Conservation (phyloP, 2,113 vertebrate species). For the Chiloscyllium plagiosum region DNA sequence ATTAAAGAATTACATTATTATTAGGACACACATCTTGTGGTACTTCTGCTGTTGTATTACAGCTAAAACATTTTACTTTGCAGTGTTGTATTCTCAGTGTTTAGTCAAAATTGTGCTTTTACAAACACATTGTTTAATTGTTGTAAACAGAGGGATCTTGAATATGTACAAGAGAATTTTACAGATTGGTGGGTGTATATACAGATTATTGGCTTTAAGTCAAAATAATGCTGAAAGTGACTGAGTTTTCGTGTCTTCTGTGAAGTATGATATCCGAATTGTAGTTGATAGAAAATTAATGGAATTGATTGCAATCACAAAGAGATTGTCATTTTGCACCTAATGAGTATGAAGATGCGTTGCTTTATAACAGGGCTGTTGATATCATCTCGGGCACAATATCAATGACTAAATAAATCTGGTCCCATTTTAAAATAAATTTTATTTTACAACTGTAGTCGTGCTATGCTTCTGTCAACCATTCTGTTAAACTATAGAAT, state of each 20-base stretch:
- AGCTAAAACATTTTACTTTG: neutral
- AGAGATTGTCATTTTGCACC: neutral
- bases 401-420: neutral
- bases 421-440: neutral
- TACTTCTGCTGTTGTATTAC: neutral
- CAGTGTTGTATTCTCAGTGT: neutral
- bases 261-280: neutral
- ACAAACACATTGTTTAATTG: neutral
- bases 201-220: neutral
- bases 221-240: neutral
- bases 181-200: neutral
- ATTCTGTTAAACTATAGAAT: neutral
- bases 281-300: neutral
- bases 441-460: neutral
- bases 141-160: neutral
- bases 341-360: neutral
- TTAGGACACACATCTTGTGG: neutral
- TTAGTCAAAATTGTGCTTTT: neutral
- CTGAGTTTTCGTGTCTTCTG: neutral
- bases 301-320: neutral
- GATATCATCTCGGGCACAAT: neutral
- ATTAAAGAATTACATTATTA: too few species aligned
- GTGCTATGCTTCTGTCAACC: neutral
- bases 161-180: neutral
- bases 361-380: neutral